phyloP scores from a whole-genome alignment of 2,113 vertebrate species.

The Spea multiplicata region DNA sequence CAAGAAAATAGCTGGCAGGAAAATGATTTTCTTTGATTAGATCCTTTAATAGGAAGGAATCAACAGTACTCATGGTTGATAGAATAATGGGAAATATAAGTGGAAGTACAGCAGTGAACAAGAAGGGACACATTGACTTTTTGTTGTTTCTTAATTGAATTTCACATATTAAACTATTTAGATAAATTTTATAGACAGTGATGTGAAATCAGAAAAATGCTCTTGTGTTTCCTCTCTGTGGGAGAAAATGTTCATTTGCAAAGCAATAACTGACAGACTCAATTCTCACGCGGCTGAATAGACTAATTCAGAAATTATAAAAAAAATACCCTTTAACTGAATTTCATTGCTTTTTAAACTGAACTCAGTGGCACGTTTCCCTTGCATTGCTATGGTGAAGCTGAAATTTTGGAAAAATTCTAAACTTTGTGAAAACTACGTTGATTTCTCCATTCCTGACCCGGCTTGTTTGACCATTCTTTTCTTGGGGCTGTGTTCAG shows the following conservation, averaged over 20 bases:
- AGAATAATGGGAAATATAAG: conserved; percentile 48
- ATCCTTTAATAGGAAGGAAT: conserved; percentile 49
- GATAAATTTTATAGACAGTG: background rate
- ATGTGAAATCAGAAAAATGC: conserved; percentile 4
- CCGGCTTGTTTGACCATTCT: too few relatives aligned
- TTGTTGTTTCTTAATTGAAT: conserved; percentile 29
- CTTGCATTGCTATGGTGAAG: too few relatives aligned
- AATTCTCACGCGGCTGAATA: background rate
- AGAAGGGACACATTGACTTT: conserved; percentile 15
- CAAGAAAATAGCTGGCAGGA: background rate
- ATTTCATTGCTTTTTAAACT: too few relatives aligned
- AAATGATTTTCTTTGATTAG: conserved; percentile 19
- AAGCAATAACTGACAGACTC: background rate
- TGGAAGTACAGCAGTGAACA: conserved; percentile 18
- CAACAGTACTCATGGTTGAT: conserved; percentile 35
- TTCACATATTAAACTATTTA: conserved; percentile 18
- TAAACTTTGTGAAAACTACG: too few relatives aligned
- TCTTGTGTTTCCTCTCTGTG: background rate
- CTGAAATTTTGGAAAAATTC: too few relatives aligned
- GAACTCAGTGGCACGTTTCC: too few relatives aligned
- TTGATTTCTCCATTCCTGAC: too few relatives aligned
- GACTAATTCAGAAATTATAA: too few relatives aligned
- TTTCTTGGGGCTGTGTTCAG: too few relatives aligned
- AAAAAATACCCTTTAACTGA: too few relatives aligned
- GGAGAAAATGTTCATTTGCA: background rate